A percentile compares a stretch with the other conserved stretches of the same genome.
Conservation (phyloP, 2,113 vertebrate genomes). For the Atrichornis clamosus region DNA sequence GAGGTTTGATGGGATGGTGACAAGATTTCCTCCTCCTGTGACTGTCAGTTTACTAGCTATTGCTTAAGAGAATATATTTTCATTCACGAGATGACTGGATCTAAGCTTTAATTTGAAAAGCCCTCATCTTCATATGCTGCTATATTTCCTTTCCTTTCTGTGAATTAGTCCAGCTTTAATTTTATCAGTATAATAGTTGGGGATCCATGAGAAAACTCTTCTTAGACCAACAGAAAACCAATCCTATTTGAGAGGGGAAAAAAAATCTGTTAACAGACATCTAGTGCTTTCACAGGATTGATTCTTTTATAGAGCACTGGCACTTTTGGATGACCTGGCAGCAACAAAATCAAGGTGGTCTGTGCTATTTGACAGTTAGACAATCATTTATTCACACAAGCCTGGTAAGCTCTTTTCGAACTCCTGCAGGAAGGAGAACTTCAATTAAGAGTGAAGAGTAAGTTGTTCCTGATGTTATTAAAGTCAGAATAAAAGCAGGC, state of each 20-base stretch:
- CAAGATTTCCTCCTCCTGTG: neutral
- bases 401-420: neutral
- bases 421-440: neutral
- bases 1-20: neutral
- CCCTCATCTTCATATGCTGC: neutral
- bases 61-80: neutral
- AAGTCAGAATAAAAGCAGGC: neutral
- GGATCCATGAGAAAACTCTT: neutral
- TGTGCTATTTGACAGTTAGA: constrained; percentile 31
- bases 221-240: constrained; percentile 1
- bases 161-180: neutral
- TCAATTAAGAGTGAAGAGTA: constrained; percentile 16
- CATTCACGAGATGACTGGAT: neutral
- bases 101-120: neutral
- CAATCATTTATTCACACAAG: constrained; percentile 44
- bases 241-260: neutral
- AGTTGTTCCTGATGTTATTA: neutral
- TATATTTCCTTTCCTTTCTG: neutral
- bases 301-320: neutral
- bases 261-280: constrained; percentile 29
- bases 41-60: neutral
- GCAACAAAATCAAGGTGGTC: constrained; percentile 28
- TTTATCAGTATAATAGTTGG: neutral
- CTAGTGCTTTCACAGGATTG: constrained; percentile 8
- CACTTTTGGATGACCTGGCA: constrained; percentile 38